These are phyloP conservation scores for Tachina grossa DNA, from an alignment of 2,888 invertebrate species.

Conservation along the genomic window DNA sequence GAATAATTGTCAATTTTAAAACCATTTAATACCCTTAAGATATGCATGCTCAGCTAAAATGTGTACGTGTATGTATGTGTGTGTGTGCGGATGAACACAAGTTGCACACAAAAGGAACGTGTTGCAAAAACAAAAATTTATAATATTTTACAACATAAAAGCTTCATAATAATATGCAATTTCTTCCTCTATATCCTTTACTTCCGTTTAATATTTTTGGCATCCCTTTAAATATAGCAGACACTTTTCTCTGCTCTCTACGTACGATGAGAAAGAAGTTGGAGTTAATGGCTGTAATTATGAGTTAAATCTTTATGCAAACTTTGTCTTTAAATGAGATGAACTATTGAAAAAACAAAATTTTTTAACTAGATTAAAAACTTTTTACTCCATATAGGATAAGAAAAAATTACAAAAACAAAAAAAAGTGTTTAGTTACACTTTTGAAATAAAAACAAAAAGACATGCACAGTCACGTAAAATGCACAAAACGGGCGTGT, in stretches of 20 bases:
- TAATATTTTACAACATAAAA: constrained; percentile 57
- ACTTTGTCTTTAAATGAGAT: constrained; percentile 71
- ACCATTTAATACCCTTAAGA: constrained; percentile 69
- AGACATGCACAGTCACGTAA: constrained; percentile 68
- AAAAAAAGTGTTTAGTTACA: constrained; percentile 22
- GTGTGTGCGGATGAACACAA: constrained; percentile 10
- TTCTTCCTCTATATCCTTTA: constrained; percentile 36
- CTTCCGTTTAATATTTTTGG: constrained; percentile 36
- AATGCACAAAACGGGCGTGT: constrained; percentile 50
- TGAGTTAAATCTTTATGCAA: constrained; percentile 75
- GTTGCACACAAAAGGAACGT: constrained; percentile 51
- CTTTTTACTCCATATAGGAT: constrained; percentile 46
- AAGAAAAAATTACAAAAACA: constrained; percentile 9
- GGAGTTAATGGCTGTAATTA: constrained; percentile 76
- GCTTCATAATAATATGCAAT: constrained; percentile 48
- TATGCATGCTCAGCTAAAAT: constrained; percentile 63
- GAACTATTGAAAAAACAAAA: constrained; percentile 59
- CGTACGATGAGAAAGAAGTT: constrained; percentile 44
- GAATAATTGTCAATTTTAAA: constrained; percentile 64
- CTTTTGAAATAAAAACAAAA: constrained; percentile 32
- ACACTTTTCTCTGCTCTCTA: constrained; percentile 14
- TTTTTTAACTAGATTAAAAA: constrained; percentile 56
- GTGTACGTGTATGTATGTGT: neutral
- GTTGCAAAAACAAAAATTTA: constrained; percentile 40
- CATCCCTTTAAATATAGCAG: constrained; percentile 30